These are phyloP conservation scores for Heloderma charlesbogerti DNA, from an alignment of 2,113 vertebrate genomes.

Conservation along the genomic window DNA sequence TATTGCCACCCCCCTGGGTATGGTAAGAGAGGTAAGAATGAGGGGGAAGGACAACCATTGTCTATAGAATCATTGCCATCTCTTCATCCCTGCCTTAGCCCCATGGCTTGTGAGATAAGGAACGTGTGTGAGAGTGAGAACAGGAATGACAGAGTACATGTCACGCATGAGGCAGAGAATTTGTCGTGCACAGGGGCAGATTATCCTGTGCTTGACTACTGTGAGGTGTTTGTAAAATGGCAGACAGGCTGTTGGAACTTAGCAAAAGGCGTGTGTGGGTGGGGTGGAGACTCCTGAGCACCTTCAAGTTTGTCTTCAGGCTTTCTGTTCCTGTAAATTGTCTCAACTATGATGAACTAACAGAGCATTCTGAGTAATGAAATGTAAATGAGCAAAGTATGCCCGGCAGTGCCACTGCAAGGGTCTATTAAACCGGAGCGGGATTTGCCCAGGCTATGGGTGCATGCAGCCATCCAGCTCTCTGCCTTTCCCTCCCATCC, in stretches of 20 bases:
- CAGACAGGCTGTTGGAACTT: background rate
- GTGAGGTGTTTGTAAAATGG: background rate
- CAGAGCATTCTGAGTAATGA: conserved; percentile 17
- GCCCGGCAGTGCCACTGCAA: background rate
- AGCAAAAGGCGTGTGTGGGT: background rate
- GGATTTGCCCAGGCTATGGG: conserved; percentile 11
- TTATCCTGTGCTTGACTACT: background rate
- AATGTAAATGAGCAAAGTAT: conserved; percentile 23
- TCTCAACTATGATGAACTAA: conserved; percentile 3
- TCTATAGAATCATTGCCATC: background rate
- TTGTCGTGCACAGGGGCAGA: too few relatives aligned
- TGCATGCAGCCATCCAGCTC: background rate
- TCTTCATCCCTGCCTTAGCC: background rate
- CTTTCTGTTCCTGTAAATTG: background rate
- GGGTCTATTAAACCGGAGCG: conserved; percentile 27
- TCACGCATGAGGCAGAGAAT: background rate
- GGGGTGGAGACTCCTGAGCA: background rate
- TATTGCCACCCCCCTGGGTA: background rate
- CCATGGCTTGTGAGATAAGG: background rate
- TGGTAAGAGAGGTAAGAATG: background rate
- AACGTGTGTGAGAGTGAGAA: background rate
- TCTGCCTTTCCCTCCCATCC: background rate
- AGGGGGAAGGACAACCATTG: background rate
- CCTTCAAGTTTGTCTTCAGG: background rate
- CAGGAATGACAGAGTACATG: background rate